Base-by-base conservation (phyloP, 1,140 invertebrate genomes). In the Apis dorsata region DNA sequence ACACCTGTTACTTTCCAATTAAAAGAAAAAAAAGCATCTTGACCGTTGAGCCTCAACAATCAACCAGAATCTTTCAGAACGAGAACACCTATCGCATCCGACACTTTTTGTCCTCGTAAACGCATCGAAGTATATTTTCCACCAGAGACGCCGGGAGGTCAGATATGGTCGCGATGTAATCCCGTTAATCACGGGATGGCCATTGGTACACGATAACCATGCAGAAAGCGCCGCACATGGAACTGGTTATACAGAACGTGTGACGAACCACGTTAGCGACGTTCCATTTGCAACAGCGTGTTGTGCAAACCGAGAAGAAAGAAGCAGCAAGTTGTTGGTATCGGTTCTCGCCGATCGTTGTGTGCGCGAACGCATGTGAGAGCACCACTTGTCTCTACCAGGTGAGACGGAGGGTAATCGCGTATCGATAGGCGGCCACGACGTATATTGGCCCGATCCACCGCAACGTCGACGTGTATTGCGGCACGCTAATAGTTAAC, bases 401-500 rank as follows among this genome's bases (percentile, higher is more conserved):
- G 51, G n/a, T 75, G 59, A 75, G 72, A 75, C 72, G 13, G 34
- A 60, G 21, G 55, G 59, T 75, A 75, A 75, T 75, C 72, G 72
- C 72, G 44, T 55, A 77, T 77, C 75, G 75, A 77, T 77, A 77
- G 17, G 62, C 57, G 19, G 57, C 72, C 62, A 53, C 75, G 62
- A 66, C 75, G 62, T 77, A 66, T 66, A 66, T 66, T 66, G 59
- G 28, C 17, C 15, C 75, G 49, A 66, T 77, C 62, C 51, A 77
- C 75, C 75, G 75, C 62, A 77, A 77, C 62, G 75, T 11, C 21
- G 21, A 78, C 53, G 65, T 68, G 65, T 66, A 55, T 80, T 28
- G 79, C 80, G 59, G 65, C 34, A 51, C 44, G 76, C 81, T 83
- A 79, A 78, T 83, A 83, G 81, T 79, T 78, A 83, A 83, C 81